Evolutionary conservation across 1,140 invertebrate genomes (phyloP).

Genomic region (Drosophila nigrodunni): DNA sequence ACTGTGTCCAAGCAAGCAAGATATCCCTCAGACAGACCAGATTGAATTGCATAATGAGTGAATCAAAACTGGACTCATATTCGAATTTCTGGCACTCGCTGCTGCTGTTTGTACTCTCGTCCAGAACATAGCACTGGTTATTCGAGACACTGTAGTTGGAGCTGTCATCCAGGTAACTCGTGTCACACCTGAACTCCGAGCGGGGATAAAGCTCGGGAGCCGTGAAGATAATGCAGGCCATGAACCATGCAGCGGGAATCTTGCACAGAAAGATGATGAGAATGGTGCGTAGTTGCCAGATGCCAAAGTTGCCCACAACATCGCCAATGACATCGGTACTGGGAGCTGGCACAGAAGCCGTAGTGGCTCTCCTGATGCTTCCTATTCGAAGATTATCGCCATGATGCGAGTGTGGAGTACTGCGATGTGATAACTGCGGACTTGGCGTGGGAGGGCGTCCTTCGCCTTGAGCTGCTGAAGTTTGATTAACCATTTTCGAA

Average conservation of each 20-base stretch:
- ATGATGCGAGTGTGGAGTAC: conserved; percentile 7
- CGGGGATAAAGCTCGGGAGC: conserved; percentile 75
- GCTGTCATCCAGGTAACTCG: conserved; percentile 37
- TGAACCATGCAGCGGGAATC: conserved; percentile 85
- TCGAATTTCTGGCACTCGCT: conserved; percentile 69
- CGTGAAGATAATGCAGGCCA: conserved; percentile 85
- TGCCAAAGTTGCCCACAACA: conserved; percentile 83
- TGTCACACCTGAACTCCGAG: conserved; percentile 69
- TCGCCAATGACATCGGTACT: conserved; percentile 71
- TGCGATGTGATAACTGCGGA: conserved; percentile 46
- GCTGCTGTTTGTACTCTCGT: conserved; percentile 32
- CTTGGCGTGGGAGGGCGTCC: conserved; percentile 39
- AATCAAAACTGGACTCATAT: conserved; percentile 74
- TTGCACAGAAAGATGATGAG: conserved; percentile 84
- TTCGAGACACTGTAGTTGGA: conserved; percentile 46
- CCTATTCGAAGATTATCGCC: conserved; percentile 26
- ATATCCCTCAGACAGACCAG: conserved; percentile 84
- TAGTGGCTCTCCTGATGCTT: conserved; percentile 3
- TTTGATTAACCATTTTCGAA: conserved; percentile 55
- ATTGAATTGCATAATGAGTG: conserved; percentile 83
- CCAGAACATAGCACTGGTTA: conserved; percentile 70
- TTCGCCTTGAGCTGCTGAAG: conserved; percentile 36
- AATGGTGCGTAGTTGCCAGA: conserved; percentile 84
- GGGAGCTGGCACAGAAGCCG: conserved; percentile 13
- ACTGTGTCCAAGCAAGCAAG: conserved; percentile 84